Percentiles rank a stretch among this genome's conserved stretches.
phyloP scores from a whole-genome alignment of 2,888 invertebrate species.

The Andrena chrysosceles region DNA sequence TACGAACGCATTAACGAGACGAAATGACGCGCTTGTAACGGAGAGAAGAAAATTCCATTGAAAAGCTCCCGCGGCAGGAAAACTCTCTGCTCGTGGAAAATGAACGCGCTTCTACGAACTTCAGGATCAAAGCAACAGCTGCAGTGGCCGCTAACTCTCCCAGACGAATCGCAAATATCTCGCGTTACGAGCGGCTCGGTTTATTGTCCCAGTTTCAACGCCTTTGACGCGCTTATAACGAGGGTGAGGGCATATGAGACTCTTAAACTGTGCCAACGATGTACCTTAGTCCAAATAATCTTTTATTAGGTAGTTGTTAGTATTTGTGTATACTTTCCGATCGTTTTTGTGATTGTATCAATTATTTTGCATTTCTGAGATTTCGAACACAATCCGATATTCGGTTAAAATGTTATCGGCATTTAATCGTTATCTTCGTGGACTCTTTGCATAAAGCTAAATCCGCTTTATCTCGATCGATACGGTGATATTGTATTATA shows the following conservation, averaged over 20 bases:
- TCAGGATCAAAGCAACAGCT: conserved; percentile 15
- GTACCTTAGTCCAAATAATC: too few species aligned
- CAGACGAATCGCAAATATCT: not conserved
- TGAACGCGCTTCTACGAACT: not conserved
- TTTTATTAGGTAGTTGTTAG: too few species aligned
- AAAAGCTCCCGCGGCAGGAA: too few species aligned
- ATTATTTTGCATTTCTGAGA: too few species aligned
- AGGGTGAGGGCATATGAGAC: not conserved
- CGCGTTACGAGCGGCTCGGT: not conserved
- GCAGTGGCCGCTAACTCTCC: not conserved
- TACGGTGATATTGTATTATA: not conserved
- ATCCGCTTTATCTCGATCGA: not conserved
- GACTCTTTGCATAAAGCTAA: not conserved
- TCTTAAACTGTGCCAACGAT: too few species aligned
- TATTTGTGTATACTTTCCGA: too few species aligned
- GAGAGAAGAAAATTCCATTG: not conserved
- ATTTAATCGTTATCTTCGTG: not conserved
- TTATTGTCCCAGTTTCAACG: not conserved
- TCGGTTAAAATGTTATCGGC: not conserved
- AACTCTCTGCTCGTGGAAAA: conserved; percentile 1
- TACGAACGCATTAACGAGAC: not conserved
- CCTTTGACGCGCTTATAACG: not conserved
- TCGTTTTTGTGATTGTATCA: too few species aligned
- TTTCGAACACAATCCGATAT: too few species aligned
- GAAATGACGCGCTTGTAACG: not conserved